These are phyloP conservation scores for Heliocidaris tuberculata DNA, from an alignment of 35 echinoderm and acorn worm genomes.

Conservation along the genomic window DNA sequence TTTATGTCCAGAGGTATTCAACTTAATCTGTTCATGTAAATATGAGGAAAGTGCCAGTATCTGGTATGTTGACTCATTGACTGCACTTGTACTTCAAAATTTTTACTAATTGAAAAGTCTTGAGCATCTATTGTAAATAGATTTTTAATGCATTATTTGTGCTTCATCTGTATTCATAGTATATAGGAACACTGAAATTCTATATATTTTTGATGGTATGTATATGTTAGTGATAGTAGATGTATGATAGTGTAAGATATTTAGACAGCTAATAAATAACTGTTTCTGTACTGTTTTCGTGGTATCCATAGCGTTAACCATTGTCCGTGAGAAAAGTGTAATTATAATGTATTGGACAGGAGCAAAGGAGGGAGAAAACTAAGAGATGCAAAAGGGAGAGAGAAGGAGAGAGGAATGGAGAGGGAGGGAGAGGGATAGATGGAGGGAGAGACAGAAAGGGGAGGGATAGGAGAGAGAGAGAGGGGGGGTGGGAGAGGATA, in stretches of 20 bases:
- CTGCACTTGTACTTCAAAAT: neutral
- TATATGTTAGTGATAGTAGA: neutral
- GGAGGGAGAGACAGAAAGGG: neutral
- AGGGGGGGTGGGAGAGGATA: neutral
- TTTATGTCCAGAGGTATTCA: neutral
- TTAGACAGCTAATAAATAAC: neutral
- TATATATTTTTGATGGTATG: neutral
- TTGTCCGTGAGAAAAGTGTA: too few species aligned
- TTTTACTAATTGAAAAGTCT: neutral
- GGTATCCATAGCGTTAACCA: too few species aligned
- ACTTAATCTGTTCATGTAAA: neutral
- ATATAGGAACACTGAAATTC: neutral
- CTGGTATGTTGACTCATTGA: too few species aligned
- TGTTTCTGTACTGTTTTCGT: too few species aligned
- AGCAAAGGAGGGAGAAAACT: too few species aligned
- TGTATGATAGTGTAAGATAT: neutral
- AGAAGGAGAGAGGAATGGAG: neutral
- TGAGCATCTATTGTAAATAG: neutral
- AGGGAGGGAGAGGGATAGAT: neutral
- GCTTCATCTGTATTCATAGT: neutral
- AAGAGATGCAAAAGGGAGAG: neutral
- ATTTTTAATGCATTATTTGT: neutral
- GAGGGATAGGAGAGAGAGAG: neutral
- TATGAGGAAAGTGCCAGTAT: neutral
- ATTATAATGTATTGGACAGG: too few species aligned